These are phyloP conservation scores for Thalassophryne amazonica DNA, from an alignment of 2,797 vertebrate species.

Conservation along the genomic window DNA sequence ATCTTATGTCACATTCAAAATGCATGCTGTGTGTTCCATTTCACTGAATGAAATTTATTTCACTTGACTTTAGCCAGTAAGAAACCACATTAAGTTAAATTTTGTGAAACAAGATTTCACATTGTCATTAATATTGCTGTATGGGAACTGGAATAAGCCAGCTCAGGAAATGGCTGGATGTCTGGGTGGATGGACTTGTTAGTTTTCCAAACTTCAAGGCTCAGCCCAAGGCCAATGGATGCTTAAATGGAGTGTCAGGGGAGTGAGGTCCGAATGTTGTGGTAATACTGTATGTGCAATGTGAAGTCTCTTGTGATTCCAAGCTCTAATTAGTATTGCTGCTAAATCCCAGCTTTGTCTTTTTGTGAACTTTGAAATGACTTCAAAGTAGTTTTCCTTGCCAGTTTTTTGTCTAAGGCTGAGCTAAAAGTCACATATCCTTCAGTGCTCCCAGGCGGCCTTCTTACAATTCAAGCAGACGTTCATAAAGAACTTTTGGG, in stretches of 20 bases:
- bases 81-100: no score
- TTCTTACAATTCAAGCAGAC: slow-evolving; percentile 8
- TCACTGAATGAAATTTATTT: no score
- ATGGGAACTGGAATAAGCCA: no score
- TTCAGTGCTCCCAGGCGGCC: slow-evolving; percentile 5
- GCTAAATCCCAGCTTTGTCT: slow-evolving; percentile 23
- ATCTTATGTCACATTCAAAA: no score
- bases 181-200: no score
- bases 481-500: not conserved
- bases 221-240: not conserved
- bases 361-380: slow-evolving; percentile 3
- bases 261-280: not conserved
- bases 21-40: no score
- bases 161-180: no score
- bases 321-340: not conserved
- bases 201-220: not conserved
- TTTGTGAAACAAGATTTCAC: no score
- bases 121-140: no score
- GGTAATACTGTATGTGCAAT: not conserved
- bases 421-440: slow-evolving; percentile 2
- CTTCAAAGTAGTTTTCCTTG: slow-evolving; percentile 18
- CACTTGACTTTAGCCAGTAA: no score
- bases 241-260: not conserved
- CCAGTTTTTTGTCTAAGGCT: slow-evolving; percentile 1
- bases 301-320: not conserved